Evolutionary conservation across 2,888 invertebrate genomes (phyloP).

Genomic region (Chorisops tibialis): DNA sequence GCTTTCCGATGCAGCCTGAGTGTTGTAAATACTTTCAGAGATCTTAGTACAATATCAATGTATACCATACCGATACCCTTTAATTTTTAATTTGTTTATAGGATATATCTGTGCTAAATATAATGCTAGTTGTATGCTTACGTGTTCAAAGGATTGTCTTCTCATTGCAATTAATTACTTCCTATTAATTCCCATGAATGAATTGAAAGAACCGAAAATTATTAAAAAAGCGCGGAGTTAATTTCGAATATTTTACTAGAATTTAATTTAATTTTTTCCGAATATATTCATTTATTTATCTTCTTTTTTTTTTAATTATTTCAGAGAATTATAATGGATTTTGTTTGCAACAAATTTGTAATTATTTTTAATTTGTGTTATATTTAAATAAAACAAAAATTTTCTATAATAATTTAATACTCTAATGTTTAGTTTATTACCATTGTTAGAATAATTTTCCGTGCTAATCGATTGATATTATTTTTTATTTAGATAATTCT

Average conservation of each 20-base stretch:
- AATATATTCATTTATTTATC: slow-evolving; percentile 36
- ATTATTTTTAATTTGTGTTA: slow-evolving; percentile 17
- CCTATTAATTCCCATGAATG: not conserved
- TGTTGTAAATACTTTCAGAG: no score
- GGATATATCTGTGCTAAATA: no score
- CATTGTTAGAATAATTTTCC: not conserved
- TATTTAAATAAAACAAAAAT: slow-evolving; percentile 13
- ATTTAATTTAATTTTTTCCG: slow-evolving; percentile 14
- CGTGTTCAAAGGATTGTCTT: no score
- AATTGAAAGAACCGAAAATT: no score
- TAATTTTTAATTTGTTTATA: no score
- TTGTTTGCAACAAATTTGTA: slow-evolving; percentile 11
- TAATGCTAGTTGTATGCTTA: no score
- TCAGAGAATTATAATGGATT: slow-evolving; percentile 43
- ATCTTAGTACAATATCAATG: no score
- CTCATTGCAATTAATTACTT: no score
- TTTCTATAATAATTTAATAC: slow-evolving; percentile 6
- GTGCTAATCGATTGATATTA: not conserved
- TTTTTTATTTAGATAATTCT: not conserved
- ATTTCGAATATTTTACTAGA: slow-evolving; percentile 23
- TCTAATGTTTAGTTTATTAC: not conserved
- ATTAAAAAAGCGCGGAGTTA: no score
- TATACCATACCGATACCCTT: no score
- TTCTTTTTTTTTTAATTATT: slow-evolving; percentile 32
- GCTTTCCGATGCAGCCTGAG: no score